These are phyloP conservation scores for Gallinago paraguaiae DNA, from an alignment of 2,113 vertebrate genomes.

Conservation along the genomic window DNA sequence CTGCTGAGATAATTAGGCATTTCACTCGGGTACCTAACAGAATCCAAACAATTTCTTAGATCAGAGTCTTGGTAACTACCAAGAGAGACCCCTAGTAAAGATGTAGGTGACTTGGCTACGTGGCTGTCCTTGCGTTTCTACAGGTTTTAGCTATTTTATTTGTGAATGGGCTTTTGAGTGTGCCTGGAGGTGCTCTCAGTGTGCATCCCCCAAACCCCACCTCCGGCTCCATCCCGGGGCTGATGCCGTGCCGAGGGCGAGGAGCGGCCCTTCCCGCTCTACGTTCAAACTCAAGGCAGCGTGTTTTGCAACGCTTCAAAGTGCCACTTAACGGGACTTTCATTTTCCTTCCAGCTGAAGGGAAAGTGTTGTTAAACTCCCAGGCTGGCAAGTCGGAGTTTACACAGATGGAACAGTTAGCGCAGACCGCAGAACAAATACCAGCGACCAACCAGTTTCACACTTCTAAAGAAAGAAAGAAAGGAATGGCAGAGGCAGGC, in stretches of 20 bases:
- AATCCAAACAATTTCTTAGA: not conserved
- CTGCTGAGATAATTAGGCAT: not conserved
- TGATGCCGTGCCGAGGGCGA: not conserved
- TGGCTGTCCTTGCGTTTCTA: rapidly evolving
- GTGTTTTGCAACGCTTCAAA: conserved; percentile 72
- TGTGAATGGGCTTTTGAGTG: not conserved
- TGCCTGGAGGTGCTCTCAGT: not conserved
- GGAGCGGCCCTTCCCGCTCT: not conserved
- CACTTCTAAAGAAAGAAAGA: conserved; percentile 85
- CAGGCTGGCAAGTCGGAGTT: conserved; percentile 76
- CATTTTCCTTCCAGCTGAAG: conserved; percentile 65
- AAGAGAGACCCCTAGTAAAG: not conserved
- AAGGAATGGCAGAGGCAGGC: conserved; percentile 77
- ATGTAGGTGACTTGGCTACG: rapidly evolving
- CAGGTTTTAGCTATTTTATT: not conserved
- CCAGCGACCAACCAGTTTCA: conserved; percentile 83
- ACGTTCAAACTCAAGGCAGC: not conserved
- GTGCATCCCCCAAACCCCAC: not conserved
- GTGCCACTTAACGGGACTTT: conserved; percentile 73
- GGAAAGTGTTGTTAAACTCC: conserved; percentile 73
- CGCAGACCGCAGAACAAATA: conserved; percentile 82
- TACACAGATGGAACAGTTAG: conserved; percentile 86
- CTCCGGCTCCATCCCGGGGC: rapidly evolving
- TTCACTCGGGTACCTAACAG: not conserved
- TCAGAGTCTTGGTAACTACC: not conserved